These are phyloP conservation scores for Agapornis roseicollis DNA, from an alignment of 2,113 vertebrate species.

Conservation along the genomic window DNA sequence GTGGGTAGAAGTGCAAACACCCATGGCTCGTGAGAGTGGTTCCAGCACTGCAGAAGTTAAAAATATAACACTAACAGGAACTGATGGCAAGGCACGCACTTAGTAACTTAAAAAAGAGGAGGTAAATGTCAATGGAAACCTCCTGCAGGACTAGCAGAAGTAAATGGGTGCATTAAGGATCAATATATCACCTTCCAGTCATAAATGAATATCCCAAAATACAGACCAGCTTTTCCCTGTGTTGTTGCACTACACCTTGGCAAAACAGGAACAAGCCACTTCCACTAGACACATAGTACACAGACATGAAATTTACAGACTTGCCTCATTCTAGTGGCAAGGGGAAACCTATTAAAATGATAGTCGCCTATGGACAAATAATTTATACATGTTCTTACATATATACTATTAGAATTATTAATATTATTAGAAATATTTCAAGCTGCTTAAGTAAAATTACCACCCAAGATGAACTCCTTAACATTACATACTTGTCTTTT, in stretches of 20 bases:
- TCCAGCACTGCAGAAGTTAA: not conserved
- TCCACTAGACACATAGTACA: not conserved
- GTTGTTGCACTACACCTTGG: not conserved
- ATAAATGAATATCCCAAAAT: not conserved
- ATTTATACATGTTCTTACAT: not conserved
- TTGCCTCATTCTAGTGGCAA: not conserved
- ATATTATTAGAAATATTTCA: not conserved
- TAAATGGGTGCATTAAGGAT: not conserved
- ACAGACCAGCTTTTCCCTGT: not conserved
- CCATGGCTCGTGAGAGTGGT: fast-evolving
- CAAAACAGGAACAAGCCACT: not conserved
- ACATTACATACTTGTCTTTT: not conserved
- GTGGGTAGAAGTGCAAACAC: not conserved
- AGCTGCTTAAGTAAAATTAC: not conserved
- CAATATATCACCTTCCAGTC: not conserved
- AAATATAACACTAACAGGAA: not conserved
- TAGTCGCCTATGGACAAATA: not conserved
- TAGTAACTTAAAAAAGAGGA: not conserved
- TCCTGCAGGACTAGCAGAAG: not conserved
- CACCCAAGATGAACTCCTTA: not conserved
- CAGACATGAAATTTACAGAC: not conserved
- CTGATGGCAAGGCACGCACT: not conserved
- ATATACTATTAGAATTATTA: not conserved
- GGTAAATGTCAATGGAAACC: not conserved
- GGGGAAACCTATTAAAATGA: not conserved